Percentiles rank a stretch among this genome's conserved stretches.
Evolutionary conservation across 2,888 invertebrate species (phyloP).

Genomic region (Xestia sexstrigata): DNA sequence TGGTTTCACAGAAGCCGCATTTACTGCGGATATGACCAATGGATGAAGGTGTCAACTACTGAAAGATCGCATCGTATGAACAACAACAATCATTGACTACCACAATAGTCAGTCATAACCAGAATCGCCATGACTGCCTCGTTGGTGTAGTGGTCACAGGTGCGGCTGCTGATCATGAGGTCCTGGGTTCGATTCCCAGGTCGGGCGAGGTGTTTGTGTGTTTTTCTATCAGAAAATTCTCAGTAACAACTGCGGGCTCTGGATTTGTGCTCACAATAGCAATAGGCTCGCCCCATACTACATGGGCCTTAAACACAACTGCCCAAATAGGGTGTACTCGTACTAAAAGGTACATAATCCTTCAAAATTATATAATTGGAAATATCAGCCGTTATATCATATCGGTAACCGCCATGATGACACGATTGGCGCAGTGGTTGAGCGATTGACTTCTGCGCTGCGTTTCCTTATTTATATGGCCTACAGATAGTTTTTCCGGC

Average conservation of each 20-base stretch:
- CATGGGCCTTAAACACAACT: not conserved
- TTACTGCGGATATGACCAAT: slow-evolving; percentile 4
- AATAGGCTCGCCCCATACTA: not conserved
- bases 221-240: not conserved
- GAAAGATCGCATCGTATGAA: not conserved
- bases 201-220: too few relatives aligned
- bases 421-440: not conserved
- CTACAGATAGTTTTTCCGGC: not conserved
- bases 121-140: too few relatives aligned
- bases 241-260: not conserved
- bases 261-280: not conserved
- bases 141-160: not conserved
- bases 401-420: not conserved
- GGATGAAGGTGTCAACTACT: slow-evolving; percentile 4
- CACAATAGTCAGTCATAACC: too few relatives aligned
- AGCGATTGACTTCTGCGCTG: not conserved
- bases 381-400: too few relatives aligned
- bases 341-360: not conserved
- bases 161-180: not conserved
- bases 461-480: too few relatives aligned
- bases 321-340: not conserved
- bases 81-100: too few relatives aligned
- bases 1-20: not conserved
- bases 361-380: too few relatives aligned
- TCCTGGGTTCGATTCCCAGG: not conserved